Evolutionary conservation across 2,888 invertebrate genomes (phyloP).

Genomic region (Drosophila parthenogenetica): DNA sequence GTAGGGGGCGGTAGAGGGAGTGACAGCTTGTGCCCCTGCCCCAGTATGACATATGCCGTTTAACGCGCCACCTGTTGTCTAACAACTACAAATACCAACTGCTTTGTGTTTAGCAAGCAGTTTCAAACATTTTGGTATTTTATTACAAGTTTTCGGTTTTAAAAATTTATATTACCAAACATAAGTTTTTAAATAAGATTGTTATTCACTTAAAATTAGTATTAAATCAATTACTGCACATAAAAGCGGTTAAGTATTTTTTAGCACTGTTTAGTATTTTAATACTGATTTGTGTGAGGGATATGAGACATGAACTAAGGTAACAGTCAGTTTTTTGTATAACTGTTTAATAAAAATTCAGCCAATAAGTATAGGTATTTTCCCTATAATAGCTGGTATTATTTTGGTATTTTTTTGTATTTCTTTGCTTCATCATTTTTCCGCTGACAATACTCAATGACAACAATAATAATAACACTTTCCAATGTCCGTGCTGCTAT

Average conservation of each 20-base stretch:
- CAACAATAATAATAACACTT: slow-evolving; percentile 15
- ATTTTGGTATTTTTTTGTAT: slow-evolving; percentile 1
- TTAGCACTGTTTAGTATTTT: not conserved
- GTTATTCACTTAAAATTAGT: too few species aligned
- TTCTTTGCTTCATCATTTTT: slow-evolving; percentile 1
- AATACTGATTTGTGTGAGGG: not conserved
- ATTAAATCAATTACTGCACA: too few species aligned
- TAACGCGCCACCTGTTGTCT: slow-evolving; percentile 20
- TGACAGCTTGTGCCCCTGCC: slow-evolving; percentile 34
- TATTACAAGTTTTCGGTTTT: too few species aligned
- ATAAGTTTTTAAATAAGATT: too few species aligned
- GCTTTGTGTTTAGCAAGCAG: not conserved
- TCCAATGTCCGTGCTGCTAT: slow-evolving; percentile 28
- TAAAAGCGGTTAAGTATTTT: not conserved
- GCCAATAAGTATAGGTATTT: not conserved
- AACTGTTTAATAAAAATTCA: not conserved
- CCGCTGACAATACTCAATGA: slow-evolving; percentile 21
- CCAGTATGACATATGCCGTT: slow-evolving; percentile 16
- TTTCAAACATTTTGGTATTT: not conserved
- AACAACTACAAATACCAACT: not conserved
- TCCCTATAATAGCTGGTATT: not conserved
- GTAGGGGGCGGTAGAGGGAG: not conserved
- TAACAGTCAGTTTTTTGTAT: too few species aligned
- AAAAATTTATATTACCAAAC: too few species aligned
- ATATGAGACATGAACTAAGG: too few species aligned